Percentiles rank a stretch among this genome's conserved stretches.
phyloP scores from a whole-genome alignment of 1,140 invertebrate genomes.

The Eufriesea mexicana region DNA sequence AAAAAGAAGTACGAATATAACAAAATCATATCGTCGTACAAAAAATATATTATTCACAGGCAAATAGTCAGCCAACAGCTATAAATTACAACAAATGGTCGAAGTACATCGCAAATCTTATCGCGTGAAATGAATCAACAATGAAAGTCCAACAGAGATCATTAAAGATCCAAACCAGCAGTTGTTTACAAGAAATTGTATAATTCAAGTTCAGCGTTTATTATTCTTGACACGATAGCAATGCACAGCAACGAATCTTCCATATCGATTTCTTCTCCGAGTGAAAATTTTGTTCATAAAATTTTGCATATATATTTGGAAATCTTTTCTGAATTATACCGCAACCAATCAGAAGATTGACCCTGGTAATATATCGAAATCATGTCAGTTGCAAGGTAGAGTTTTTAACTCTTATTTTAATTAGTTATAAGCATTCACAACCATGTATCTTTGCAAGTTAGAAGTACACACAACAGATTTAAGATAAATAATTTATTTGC shows the following conservation, averaged over 20 bases:
- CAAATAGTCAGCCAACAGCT: neutral
- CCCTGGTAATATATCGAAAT: too few species aligned
- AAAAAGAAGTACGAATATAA: neutral
- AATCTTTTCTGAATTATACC: too few species aligned
- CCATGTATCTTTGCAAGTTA: too few species aligned
- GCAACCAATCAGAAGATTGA: too few species aligned
- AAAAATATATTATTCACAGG: neutral
- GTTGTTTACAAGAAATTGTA: neutral
- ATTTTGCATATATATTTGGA: too few species aligned
- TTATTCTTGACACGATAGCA: neutral
- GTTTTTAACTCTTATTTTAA: too few species aligned
- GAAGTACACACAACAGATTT: too few species aligned
- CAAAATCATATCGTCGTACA: neutral
- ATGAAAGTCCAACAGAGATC: constrained; percentile 45
- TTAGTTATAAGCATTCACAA: too few species aligned
- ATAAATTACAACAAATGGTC: constrained; percentile 11
- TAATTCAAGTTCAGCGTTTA: constrained; percentile 37
- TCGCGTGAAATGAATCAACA: constrained; percentile 32
- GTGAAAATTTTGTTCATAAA: too few species aligned
- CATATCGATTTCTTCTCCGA: neutral
- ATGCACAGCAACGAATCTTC: neutral
- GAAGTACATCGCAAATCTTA: constrained; percentile 45
- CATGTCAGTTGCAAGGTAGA: too few species aligned
- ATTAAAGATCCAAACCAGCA: neutral
- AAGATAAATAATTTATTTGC: too few species aligned